Conservation (phyloP, 2,113 vertebrate species). For the Bambusicola thoracicus region DNA sequence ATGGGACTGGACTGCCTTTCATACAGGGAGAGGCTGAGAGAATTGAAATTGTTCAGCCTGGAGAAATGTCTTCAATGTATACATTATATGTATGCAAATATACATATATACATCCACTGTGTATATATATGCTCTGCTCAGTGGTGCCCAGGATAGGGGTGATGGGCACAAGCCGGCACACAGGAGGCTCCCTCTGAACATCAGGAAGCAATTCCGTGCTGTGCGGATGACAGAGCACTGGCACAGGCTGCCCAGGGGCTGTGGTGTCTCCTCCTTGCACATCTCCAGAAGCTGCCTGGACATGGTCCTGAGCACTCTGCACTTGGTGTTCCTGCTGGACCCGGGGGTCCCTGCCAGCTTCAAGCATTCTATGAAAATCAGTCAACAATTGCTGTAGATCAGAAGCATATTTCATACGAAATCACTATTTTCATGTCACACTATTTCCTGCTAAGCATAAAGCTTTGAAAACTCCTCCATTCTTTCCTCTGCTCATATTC, state of each 20-base stretch:
- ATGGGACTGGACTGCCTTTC: neutral
- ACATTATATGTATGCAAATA: neutral
- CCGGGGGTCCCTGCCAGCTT: neutral
- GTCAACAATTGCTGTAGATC: neutral
- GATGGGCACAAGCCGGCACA: neutral
- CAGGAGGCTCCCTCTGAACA: neutral
- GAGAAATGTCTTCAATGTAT: neutral
- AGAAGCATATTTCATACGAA: neutral
- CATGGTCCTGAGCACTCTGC: neutral
- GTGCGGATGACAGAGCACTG: neutral
- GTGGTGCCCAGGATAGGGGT: neutral
- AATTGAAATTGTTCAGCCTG: neutral
- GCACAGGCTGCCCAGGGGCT: neutral
- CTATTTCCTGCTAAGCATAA: neutral
- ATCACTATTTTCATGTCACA: neutral
- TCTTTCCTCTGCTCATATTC: neutral
- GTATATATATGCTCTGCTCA: neutral
- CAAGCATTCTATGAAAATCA: neutral
- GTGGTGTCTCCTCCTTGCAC: neutral
- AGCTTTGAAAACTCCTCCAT: neutral
- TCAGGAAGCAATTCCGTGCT: neutral
- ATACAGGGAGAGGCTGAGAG: neutral
- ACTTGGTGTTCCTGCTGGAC: neutral
- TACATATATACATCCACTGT: too few species aligned
- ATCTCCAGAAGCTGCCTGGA: too few species aligned